phyloP scores from a whole-genome alignment of 1,140 invertebrate genomes.

The Apis mellifera region Amel_HAv3.1 CM009937.2:2840001-2840500 shows the following conservation, averaged over 20 bases:
- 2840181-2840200: conserved; percentile 48
- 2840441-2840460: neutral
- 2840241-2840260: conserved; percentile 39
- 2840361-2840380: conserved; percentile 50
- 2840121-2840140: conserved; percentile 21
- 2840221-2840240: conserved; percentile 44
- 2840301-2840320: conserved; percentile 66
- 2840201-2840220: conserved; percentile 66
- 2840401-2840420: conserved; percentile 25
- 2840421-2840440: neutral
- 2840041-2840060: neutral
- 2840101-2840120: conserved; percentile 37
- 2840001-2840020: neutral
- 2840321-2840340: conserved; percentile 55
- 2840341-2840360: conserved; percentile 59
- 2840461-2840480: no score
- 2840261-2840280: conserved; percentile 61
- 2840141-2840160: conserved; percentile 41
- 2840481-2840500: no score
- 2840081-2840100: conserved; percentile 21
- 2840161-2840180: conserved; percentile 19
- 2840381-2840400: neutral
- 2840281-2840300: conserved; percentile 64
- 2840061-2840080: neutral
- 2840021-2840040: neutral